These are phyloP conservation scores for Characodon lateralis DNA, from an alignment of 2,797 vertebrate genomes.

Conservation along the genomic window DNA sequence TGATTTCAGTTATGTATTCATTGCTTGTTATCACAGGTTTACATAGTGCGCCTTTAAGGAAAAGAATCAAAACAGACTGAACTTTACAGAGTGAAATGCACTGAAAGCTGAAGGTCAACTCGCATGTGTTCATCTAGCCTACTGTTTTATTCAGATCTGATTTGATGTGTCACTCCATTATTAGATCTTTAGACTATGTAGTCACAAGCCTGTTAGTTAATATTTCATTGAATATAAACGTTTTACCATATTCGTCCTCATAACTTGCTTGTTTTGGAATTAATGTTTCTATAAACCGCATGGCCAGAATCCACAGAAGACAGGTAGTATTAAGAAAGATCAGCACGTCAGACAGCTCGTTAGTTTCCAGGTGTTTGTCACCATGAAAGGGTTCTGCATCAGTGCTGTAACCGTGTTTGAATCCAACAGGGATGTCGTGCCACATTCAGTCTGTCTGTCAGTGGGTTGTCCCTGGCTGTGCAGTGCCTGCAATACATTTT, in stretches of 20 bases:
- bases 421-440: constrained; percentile 47
- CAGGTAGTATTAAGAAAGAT: constrained; percentile 55
- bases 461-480: constrained; percentile 44
- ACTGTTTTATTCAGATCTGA: constrained; percentile 29
- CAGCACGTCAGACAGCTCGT: constrained; percentile 72
- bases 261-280: constrained; percentile 18
- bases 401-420: constrained; percentile 46
- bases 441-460: constrained; percentile 42
- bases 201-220: background rate
- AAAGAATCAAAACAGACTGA: background rate
- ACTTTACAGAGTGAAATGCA: constrained; percentile 10
- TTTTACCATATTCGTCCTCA: constrained; percentile 1
- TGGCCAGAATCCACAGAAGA: constrained; percentile 17
- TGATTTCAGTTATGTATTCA: too few species aligned
- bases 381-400: constrained; percentile 59
- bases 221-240: background rate
- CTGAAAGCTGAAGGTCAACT: constrained; percentile 17
- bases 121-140: constrained; percentile 29
- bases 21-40: background rate
- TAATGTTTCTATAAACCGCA: constrained; percentile 6
- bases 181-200: constrained; percentile 3
- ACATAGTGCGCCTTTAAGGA: too few species aligned
- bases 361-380: constrained; percentile 71
- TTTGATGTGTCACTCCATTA: constrained; percentile 4
- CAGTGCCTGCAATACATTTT: constrained; percentile 58